Evolutionary conservation across 1,140 invertebrate genomes (phyloP).

Genomic region (Monochamus saltuarius): DNA sequence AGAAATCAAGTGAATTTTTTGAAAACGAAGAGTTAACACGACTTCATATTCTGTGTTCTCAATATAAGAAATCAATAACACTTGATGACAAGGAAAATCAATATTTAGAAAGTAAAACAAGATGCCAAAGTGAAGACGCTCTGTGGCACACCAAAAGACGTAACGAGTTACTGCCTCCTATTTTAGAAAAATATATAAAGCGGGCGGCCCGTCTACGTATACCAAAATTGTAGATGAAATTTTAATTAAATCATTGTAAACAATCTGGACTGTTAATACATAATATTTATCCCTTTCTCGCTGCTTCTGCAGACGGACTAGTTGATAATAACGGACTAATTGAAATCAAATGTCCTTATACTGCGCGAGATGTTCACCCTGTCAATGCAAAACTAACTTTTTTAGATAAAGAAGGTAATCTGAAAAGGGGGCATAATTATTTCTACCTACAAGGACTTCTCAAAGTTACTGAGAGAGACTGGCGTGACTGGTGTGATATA

Average conservation of each 20-base stretch:
- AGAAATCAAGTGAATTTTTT: too few relatives aligned
- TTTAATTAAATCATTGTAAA: background rate
- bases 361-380: background rate
- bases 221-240: background rate
- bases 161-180: conserved; percentile 10
- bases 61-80: too few relatives aligned
- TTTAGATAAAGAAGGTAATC: too few relatives aligned
- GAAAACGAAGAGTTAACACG: too few relatives aligned
- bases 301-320: conserved; percentile 25
- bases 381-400: too few relatives aligned
- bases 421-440: too few relatives aligned
- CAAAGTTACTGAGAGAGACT: conserved; percentile 7
- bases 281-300: conserved; percentile 13
- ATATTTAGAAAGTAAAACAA: background rate
- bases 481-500: conserved; percentile 13
- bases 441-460: conserved; percentile 18
- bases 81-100: conserved; percentile 15
- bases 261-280: conserved; percentile 19
- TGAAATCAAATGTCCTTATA: conserved; percentile 29
- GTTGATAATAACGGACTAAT: conserved; percentile 20
- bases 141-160: conserved; percentile 1
- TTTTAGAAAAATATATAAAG: conserved; percentile 14
- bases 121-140: background rate
- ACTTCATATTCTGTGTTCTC: too few relatives aligned
- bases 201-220: background rate